Evolutionary conservation across 35 echinoderm and acorn worm species (phyloP).

Genomic region (Lytechinus pictus): DNA sequence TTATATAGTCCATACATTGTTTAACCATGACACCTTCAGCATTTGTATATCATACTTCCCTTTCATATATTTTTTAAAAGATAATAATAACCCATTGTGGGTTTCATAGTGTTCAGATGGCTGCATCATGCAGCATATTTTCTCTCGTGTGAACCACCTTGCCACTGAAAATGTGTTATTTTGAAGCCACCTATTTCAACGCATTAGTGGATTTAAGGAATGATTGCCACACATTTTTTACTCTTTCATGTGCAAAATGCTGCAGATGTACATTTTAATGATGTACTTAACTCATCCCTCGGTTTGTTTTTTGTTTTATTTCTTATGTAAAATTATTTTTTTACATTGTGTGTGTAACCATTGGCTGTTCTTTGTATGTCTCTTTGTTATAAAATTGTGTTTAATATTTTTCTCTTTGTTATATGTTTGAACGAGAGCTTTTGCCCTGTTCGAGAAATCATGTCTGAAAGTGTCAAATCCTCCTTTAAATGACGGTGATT

Average conservation of each 20-base stretch:
- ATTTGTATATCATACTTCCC: constrained; percentile 13
- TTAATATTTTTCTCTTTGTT: not conserved
- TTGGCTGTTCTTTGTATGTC: constrained; percentile 3
- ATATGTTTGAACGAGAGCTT: constrained; percentile 23
- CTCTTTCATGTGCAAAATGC: constrained; percentile 49
- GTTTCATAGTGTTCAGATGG: not conserved
- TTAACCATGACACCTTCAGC: not conserved
- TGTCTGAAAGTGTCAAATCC: not conserved
- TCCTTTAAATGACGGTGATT: not conserved
- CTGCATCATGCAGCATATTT: not conserved
- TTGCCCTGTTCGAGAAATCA: not conserved
- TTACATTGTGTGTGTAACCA: constrained; percentile 18
- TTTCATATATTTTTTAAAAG: not conserved
- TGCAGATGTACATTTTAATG: not conserved
- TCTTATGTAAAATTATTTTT: not conserved
- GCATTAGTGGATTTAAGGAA: not conserved
- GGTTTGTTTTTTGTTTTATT: not conserved
- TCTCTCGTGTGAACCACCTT: not conserved
- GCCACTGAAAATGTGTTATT: not conserved
- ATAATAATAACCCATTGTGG: not conserved
- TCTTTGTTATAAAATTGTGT: constrained; percentile 31
- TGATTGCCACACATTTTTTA: not conserved
- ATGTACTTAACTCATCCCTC: not conserved
- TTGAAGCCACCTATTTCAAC: not conserved
- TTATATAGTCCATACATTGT: not conserved